Evolutionary conservation across 1,140 invertebrate genomes (phyloP).

Genomic region (Philopotamus ludificatus): DNA sequence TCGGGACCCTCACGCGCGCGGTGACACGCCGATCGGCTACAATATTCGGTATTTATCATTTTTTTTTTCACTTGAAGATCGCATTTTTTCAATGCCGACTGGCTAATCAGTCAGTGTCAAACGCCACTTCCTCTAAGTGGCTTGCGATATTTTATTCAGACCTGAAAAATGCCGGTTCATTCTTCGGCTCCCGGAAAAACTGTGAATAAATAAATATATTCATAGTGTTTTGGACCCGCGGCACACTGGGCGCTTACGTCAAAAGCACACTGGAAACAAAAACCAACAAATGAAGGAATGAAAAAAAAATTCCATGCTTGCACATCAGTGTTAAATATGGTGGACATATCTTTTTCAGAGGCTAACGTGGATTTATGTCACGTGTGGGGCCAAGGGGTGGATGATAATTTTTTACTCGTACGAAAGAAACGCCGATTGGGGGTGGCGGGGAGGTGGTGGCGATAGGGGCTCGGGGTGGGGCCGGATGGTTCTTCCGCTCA

Average conservation of each 20-base stretch:
- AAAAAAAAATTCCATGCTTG: slow-evolving; percentile 38
- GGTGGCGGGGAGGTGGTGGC: too few relatives aligned
- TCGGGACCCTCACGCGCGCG: too few relatives aligned
- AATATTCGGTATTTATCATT: slow-evolving; percentile 26
- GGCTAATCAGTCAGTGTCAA: slow-evolving; percentile 28
- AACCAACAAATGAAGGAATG: slow-evolving; percentile 29
- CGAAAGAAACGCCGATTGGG: slow-evolving; percentile 30
- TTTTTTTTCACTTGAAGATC: slow-evolving; percentile 19
- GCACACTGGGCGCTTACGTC: slow-evolving; percentile 16
- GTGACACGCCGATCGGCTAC: too few relatives aligned
- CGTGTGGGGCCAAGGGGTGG: slow-evolving; percentile 23
- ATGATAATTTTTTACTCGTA: slow-evolving; percentile 39
- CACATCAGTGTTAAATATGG: slow-evolving; percentile 43
- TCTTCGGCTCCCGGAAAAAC: slow-evolving; percentile 23
- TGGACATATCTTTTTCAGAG: slow-evolving; percentile 42
- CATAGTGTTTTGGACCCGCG: not conserved
- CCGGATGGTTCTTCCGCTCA: slow-evolving; percentile 9
- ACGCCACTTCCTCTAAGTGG: slow-evolving; percentile 30
- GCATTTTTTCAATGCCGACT: slow-evolving; percentile 27
- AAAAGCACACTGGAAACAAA: slow-evolving; percentile 35
- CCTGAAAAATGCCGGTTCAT: slow-evolving; percentile 26
- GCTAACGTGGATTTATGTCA: slow-evolving; percentile 42
- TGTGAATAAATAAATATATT: slow-evolving; percentile 29
- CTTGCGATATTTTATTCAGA: slow-evolving; percentile 30
- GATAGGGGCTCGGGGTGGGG: not conserved